Conservation (phyloP, 1,140 invertebrate species). For the Cephus cinctus region DNA sequence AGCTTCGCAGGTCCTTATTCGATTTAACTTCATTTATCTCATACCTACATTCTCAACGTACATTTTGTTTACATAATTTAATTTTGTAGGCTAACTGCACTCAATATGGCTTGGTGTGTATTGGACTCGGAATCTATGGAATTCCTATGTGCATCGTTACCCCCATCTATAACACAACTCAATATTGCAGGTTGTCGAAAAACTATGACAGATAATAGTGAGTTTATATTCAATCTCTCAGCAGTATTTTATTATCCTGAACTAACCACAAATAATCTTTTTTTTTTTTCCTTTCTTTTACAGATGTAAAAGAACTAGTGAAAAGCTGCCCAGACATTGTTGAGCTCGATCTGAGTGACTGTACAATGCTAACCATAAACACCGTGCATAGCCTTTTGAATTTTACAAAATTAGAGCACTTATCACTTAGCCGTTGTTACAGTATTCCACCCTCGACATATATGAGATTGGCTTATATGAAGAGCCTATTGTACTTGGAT, state of each 20-base stretch:
- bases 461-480: constrained; percentile 54
- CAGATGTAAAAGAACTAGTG: constrained; percentile 69
- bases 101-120: constrained; percentile 83
- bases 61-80: constrained; percentile 17
- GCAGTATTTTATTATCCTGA: constrained; percentile 3
- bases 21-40: not conserved
- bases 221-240: constrained; percentile 36
- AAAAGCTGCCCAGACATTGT: constrained; percentile 68
- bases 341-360: constrained; percentile 86
- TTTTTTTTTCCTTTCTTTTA: constrained; percentile 32
- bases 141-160: constrained; percentile 63
- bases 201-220: constrained; percentile 73
- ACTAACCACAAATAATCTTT: constrained; percentile 1
- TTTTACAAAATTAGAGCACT: constrained; percentile 73
- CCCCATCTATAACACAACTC: constrained; percentile 66
- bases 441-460: constrained; percentile 65
- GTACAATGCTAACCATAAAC: constrained; percentile 66
- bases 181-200: constrained; percentile 81
- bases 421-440: constrained; percentile 84
- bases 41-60: not conserved
- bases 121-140: constrained; percentile 63
- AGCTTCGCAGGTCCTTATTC: constrained; percentile 61
- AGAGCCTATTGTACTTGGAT: constrained; percentile 68
- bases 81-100: constrained; percentile 63
- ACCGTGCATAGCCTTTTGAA: constrained; percentile 62